These are phyloP conservation scores for Catajapyx aquilonaris DNA, from an alignment of 1,140 invertebrate species.

Conservation along the genomic window DNA sequence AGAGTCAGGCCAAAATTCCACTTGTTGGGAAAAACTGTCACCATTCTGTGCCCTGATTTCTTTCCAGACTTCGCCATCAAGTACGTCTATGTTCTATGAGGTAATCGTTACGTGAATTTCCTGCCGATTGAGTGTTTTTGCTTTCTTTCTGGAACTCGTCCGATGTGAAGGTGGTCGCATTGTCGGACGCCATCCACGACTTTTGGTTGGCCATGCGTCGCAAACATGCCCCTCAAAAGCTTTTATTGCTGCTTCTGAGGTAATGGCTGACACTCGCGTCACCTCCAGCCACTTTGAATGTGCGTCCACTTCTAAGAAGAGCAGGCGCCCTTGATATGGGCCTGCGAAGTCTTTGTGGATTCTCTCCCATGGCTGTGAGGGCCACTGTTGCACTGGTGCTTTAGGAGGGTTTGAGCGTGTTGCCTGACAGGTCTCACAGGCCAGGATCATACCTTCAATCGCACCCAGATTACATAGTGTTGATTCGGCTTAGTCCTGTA, in stretches of 20 bases:
- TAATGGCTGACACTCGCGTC: not conserved
- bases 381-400: conserved; percentile 7
- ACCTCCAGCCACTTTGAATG: conserved; percentile 22
- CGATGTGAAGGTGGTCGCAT: conserved; percentile 12
- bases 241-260: conserved; percentile 1
- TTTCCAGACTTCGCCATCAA: too few species aligned
- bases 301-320: conserved; percentile 12
- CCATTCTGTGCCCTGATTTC: too few species aligned
- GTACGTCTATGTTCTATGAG: too few species aligned
- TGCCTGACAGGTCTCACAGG: conserved; percentile 13
- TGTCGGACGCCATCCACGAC: conserved; percentile 13
- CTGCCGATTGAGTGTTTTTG: too few species aligned
- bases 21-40: too few species aligned
- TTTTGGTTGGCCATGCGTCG: conserved; percentile 10
- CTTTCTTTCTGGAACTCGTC: conserved; percentile 13
- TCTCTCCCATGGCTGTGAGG: conserved; percentile 13
- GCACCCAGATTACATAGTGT: too few species aligned
- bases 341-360: conserved; percentile 14
- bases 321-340: not conserved
- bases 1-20: too few species aligned
- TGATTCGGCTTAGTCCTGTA: too few species aligned
- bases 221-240: conserved; percentile 10
- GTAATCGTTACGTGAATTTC: too few species aligned
- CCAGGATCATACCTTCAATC: conserved; percentile 18
- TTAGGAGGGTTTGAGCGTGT: conserved; percentile 6